These are phyloP conservation scores for Temnothorax ravouxi DNA, from an alignment of 2,888 invertebrate species.

Conservation along the genomic window DNA sequence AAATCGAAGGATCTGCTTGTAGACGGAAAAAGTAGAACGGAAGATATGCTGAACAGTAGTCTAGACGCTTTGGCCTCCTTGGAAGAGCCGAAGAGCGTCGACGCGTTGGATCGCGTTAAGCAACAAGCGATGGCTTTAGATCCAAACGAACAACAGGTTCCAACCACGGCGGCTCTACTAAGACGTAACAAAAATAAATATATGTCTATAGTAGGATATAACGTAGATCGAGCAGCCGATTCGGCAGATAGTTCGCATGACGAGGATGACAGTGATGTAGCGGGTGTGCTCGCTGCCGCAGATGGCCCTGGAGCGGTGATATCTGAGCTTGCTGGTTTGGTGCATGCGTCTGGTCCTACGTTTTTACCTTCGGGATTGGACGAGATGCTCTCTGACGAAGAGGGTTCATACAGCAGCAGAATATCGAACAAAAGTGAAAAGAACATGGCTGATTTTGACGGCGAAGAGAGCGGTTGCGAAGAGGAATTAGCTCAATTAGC, in stretches of 20 bases:
- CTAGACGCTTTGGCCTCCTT: constrained; percentile 69
- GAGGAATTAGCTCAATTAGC: constrained; percentile 93
- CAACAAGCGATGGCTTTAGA: constrained; percentile 81
- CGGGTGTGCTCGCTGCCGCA: constrained; percentile 79
- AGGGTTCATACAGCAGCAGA: constrained; percentile 96
- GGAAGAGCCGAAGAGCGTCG: constrained; percentile 75
- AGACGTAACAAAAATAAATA: constrained; percentile 80
- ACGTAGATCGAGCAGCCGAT: constrained; percentile 77
- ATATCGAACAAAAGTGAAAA: constrained; percentile 97
- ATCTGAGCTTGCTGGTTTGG: constrained; percentile 86
- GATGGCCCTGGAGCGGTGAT: constrained; percentile 85
- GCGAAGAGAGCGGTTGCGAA: constrained; percentile 95
- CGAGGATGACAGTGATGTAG: constrained; percentile 84
- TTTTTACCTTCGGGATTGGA: constrained; percentile 83
- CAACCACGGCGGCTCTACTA: constrained; percentile 77
- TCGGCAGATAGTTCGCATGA: constrained; percentile 85
- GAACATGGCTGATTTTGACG: constrained; percentile 97
- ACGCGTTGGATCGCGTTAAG: constrained; percentile 82
- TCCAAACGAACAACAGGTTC: constrained; percentile 81
- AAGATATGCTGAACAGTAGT: constrained; percentile 70
- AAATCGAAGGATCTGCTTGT: constrained; percentile 75
- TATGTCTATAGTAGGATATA: constrained; percentile 78
- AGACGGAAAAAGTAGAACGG: constrained; percentile 68
- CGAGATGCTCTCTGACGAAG: constrained; percentile 85
- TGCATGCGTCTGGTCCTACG: constrained; percentile 83